Evolutionary conservation across 2,888 invertebrate species (phyloP), one percentile per base, ranked within the genome.

Genomic region (Zaprionus bogoriensis): DNA sequence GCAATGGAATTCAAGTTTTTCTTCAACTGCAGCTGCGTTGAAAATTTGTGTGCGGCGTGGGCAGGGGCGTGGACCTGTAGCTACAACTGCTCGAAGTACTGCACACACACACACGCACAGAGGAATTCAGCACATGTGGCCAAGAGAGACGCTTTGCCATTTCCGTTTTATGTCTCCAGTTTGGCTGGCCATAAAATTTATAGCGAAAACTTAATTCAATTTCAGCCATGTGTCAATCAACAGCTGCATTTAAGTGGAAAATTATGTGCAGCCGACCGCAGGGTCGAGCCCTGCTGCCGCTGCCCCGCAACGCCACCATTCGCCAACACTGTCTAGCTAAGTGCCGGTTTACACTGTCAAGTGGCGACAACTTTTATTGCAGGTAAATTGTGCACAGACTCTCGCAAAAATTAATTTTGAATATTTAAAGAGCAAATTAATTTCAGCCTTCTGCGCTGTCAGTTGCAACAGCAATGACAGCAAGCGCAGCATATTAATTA

Each of bases 211-310:
- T 62, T 70, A 77, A 80, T 85, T 78, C 76, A 76, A 76, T 80
- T 83, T 66, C 20, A 67, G 76, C 75, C 76, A 76, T 76, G 76
- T 81, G 80, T 77, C 80, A 83, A 83, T 83, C 84, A 83, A 59
- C 70, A 70, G 81, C 67, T 80, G 81, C 84, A 83, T 70, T 80
- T 83, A 70, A 80, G 81, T 80, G 76, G 65, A 83, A 80, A 77
- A 74, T 70, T 67, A 81, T 80, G 75, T 83, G 84, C 61, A 73
- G 42, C 44, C 53, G 20, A 46, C 51, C 61, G 41, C 60, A 57
- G 27, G 51, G 55, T 44, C 14, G 14, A 12, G 10, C 41, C 19
- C 22, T 5, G 39, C n/a, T 6, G 2, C 3, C 32, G 7, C 20
- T 1, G 12, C 6, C 4, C 25, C 10, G 10, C 20, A 23, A 14